Evolutionary conservation across 2,888 invertebrate species (phyloP), one percentile per base, ranked within the genome.

Genomic region (Piscicola geometra): DNA sequence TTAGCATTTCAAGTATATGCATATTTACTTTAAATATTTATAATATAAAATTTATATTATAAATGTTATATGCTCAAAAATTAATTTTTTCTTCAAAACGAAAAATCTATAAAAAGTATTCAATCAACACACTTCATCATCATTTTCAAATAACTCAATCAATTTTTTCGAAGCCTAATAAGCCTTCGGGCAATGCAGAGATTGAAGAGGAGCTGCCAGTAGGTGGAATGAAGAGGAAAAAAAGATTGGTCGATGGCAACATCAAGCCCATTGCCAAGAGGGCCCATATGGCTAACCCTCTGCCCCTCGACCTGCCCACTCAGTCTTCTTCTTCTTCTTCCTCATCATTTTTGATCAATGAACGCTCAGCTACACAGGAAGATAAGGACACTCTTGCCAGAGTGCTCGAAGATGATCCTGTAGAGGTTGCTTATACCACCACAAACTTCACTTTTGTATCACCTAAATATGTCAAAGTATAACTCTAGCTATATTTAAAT

Each of bases 1-100:
- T 79, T 84, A 69, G 82, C 83, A 60, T 84, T 82, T 78, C 82
- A 83, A 81, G 84, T 84, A 47, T 76, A n/a, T 75, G 2, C 50
- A 66, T 52, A n/a, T n/a, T n/a, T n/a, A n/a, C n/a, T n/a, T n/a
- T n/a, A n/a, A n/a, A n/a, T n/a, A n/a, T n/a, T n/a, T n/a, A n/a
- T n/a, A n/a, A n/a, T n/a, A n/a, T n/a, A n/a, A n/a, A n/a, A n/a
- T n/a, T n/a, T n/a, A n/a, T n/a, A n/a, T n/a, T n/a, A n/a, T n/a
- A n/a, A n/a, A n/a, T n/a, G n/a, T n/a, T n/a, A n/a, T n/a, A n/a
- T n/a, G n/a, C n/a, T n/a, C n/a, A n/a, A n/a, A n/a, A n/a, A n/a
- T n/a, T n/a, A n/a, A n/a, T n/a, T n/a, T n/a, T n/a, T n/a, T n/a
- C n/a, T n/a, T n/a, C n/a, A n/a, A n/a, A n/a, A n/a, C n/a, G n/a